phyloP scores from a whole-genome alignment of 2,797 vertebrate species.

The Buphagus erythrorhynchus region DNA sequence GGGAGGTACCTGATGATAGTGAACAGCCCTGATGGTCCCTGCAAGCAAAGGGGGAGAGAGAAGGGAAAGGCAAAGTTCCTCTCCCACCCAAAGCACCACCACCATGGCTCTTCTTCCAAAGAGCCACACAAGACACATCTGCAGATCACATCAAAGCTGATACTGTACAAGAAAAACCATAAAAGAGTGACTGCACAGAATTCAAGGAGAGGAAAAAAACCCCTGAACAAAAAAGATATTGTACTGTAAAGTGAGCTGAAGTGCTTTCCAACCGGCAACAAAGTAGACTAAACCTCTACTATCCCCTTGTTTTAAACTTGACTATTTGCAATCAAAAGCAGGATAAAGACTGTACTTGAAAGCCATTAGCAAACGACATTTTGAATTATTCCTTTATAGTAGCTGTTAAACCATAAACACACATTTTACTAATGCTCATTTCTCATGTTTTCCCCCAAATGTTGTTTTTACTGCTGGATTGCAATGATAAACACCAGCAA shows the following conservation, averaged over 20 bases:
- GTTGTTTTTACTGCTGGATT: conserved; percentile 37
- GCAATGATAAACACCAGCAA: background rate
- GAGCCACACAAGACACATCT: rapidly evolving
- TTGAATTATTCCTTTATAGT: conserved; percentile 32
- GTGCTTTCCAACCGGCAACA: background rate
- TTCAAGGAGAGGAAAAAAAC: background rate
- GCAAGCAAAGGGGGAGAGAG: background rate
- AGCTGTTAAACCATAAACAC: conserved; percentile 40
- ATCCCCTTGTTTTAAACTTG: background rate
- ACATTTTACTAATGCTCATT: conserved; percentile 40
- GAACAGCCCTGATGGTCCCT: background rate
- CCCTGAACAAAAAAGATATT: background rate
- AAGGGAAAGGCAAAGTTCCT: background rate
- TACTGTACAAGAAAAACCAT: background rate
- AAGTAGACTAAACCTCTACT: background rate
- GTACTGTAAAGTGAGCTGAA: background rate
- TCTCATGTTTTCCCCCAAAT: conserved; percentile 34
- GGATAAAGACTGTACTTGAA: background rate
- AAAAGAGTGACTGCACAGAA: rapidly evolving
- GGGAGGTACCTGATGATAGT: background rate
- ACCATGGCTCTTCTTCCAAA: background rate
- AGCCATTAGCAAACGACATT: conserved; percentile 35
- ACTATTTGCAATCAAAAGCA: background rate
- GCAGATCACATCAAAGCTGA: background rate
- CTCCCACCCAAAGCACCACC: background rate